A percentile compares a stretch with the other conserved stretches of the same genome.
phyloP scores from a whole-genome alignment of 2,113 vertebrate genomes.

The Cairina moschata region DNA sequence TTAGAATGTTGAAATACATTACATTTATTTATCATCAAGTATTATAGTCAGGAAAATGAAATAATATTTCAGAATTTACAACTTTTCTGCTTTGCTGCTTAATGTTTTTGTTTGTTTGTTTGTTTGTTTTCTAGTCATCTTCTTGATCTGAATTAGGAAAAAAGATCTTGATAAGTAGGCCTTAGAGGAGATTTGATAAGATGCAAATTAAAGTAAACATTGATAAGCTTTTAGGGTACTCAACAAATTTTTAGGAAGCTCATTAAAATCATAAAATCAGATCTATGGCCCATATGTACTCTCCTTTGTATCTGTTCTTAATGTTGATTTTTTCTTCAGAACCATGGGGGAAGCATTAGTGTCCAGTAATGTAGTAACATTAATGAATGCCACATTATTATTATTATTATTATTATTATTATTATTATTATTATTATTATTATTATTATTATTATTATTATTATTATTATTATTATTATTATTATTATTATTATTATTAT shows the following conservation, averaged over 20 bases:
- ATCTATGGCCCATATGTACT: background rate
- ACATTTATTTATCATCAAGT: background rate
- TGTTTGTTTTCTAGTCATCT: background rate
- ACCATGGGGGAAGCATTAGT: fast-evolving
- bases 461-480: too few relatives aligned
- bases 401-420: too few relatives aligned
- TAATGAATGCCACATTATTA: background rate
- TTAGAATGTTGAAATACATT: background rate
- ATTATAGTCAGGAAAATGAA: background rate
- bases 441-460: too few relatives aligned
- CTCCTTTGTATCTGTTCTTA: background rate
- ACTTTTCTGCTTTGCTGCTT: background rate
- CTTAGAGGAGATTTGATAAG: background rate
- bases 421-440: background rate
- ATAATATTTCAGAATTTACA: background rate
- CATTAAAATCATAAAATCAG: background rate
- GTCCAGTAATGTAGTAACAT: background rate
- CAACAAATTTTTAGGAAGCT: background rate
- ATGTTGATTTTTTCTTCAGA: background rate
- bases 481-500: background rate
- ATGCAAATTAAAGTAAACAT: background rate
- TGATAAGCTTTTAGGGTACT: background rate
- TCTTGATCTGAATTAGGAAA: background rate
- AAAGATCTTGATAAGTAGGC: background rate
- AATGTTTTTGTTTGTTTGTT: background rate